Evolutionary conservation across 2,888 invertebrate genomes (phyloP).

Genomic region (Acleris cristana): DNA sequence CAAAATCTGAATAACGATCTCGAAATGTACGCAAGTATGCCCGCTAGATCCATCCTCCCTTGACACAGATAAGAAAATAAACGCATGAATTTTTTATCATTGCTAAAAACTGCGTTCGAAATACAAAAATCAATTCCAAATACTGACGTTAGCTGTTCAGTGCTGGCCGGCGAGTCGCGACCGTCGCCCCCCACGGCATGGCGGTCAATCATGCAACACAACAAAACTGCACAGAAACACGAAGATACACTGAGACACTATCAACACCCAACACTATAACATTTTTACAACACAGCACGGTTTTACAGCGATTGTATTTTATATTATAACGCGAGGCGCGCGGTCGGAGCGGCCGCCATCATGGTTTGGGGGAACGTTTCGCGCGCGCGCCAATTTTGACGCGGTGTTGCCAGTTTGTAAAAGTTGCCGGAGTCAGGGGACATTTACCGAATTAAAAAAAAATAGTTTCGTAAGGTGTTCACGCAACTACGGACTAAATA

Average conservation of each 20-base stretch:
- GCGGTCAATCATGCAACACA: conserved; percentile 77
- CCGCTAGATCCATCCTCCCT: too few species aligned
- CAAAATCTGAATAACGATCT: too few species aligned
- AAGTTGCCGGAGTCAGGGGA: conserved; percentile 34
- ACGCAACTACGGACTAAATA: too few species aligned
- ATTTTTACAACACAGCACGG: conserved; percentile 60
- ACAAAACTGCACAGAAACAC: conserved; percentile 66
- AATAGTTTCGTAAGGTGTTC: neutral
- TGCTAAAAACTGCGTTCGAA: conserved; percentile 20
- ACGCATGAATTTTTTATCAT: neutral
- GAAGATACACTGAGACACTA: conserved; percentile 53
- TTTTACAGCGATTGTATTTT: conserved; percentile 41
- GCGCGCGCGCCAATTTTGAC: conserved; percentile 78
- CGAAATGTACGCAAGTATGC: too few species aligned
- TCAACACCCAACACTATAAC: conserved; percentile 64
- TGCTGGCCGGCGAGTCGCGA: conserved; percentile 78
- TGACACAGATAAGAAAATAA: too few species aligned
- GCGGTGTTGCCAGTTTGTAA: conserved; percentile 50
- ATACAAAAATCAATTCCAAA: conserved; percentile 37
- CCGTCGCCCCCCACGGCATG: conserved; percentile 75
- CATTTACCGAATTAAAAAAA: neutral
- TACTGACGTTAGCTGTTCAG: conserved; percentile 80
- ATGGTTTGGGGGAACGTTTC: conserved; percentile 69
- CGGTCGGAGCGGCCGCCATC: conserved; percentile 73
- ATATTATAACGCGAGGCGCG: conserved; percentile 66